Conservation (phyloP, 2,797 vertebrate species). For the Balearica regulorum region DNA sequence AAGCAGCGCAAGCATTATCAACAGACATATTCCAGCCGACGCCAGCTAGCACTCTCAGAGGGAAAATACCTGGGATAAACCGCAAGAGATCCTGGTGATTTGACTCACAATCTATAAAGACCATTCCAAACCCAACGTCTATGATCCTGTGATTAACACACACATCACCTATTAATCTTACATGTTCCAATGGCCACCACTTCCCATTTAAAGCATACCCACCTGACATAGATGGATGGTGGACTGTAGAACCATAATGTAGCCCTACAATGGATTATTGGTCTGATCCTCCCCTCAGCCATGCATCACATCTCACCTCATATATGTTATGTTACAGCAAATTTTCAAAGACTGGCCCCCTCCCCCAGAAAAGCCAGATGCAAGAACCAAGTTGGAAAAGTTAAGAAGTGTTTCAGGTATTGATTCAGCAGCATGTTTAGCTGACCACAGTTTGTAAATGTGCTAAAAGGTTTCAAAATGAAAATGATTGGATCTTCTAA, state of each 20-base stretch:
- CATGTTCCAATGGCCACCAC: constrained; percentile 11
- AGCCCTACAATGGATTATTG: constrained; percentile 29
- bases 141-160: constrained; percentile 49
- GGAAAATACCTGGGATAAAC: constrained; percentile 42
- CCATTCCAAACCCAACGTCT: constrained; percentile 21
- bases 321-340: constrained; percentile 13
- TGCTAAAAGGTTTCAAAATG: not conserved
- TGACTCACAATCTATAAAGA: constrained; percentile 14
- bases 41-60: not conserved
- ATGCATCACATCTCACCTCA: constrained; percentile 55
- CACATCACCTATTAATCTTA: constrained; percentile 58
- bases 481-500: not conserved
- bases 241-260: not conserved
- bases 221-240: constrained; percentile 29
- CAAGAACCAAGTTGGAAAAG: not conserved
- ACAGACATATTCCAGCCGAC: not conserved
- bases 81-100: not conserved
- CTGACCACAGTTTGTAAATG: constrained; percentile 13
- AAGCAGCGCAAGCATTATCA: not conserved
- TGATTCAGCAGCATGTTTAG: not conserved
- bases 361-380: not conserved
- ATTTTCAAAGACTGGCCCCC: not conserved
- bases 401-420: not conserved
- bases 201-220: constrained; percentile 17
- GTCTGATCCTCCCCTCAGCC: constrained; percentile 35